These are phyloP conservation scores for Oligia fasciuncula DNA, from an alignment of 2,888 invertebrate genomes.

Conservation along the genomic window DNA sequence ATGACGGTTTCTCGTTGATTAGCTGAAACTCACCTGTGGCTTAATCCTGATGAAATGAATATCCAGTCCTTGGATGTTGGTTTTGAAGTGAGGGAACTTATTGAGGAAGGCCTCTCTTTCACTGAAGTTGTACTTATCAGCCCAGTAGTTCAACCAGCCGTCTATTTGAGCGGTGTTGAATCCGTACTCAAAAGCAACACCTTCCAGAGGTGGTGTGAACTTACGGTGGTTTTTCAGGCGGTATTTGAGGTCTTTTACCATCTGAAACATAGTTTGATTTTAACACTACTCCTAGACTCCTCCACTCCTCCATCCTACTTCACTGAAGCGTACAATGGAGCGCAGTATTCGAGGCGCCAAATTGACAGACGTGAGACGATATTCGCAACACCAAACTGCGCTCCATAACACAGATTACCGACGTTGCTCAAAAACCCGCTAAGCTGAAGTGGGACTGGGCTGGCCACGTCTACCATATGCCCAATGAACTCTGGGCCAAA, in stretches of 20 bases:
- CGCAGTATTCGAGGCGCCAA: too few species aligned
- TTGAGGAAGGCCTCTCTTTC: conserved; percentile 93
- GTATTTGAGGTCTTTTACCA: conserved; percentile 77
- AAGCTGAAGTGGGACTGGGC: too few species aligned
- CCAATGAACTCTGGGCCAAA: too few species aligned
- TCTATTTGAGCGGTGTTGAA: conserved; percentile 92
- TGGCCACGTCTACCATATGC: too few species aligned
- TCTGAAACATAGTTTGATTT: conserved; percentile 69
- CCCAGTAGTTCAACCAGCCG: conserved; percentile 94
- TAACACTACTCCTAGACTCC: too few species aligned
- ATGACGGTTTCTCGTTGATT: too few species aligned
- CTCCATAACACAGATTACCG: too few species aligned
- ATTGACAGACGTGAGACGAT: too few species aligned
- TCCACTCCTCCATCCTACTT: too few species aligned
- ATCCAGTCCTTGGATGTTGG: conserved; percentile 93
- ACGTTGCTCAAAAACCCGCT: too few species aligned
- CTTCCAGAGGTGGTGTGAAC: conserved; percentile 91
- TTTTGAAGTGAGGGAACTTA: conserved; percentile 93
- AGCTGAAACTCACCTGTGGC: conserved; percentile 81
- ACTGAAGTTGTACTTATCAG: conserved; percentile 91
- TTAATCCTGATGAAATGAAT: conserved; percentile 92
- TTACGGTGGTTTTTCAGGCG: conserved; percentile 76
- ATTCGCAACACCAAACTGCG: too few species aligned
- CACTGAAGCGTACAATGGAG: too few species aligned
- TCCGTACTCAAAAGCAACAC: conserved; percentile 94